These are phyloP conservation scores for Chironomus riparius DNA, from an alignment of 2,888 invertebrate species.

Conservation along the genomic window DNA sequence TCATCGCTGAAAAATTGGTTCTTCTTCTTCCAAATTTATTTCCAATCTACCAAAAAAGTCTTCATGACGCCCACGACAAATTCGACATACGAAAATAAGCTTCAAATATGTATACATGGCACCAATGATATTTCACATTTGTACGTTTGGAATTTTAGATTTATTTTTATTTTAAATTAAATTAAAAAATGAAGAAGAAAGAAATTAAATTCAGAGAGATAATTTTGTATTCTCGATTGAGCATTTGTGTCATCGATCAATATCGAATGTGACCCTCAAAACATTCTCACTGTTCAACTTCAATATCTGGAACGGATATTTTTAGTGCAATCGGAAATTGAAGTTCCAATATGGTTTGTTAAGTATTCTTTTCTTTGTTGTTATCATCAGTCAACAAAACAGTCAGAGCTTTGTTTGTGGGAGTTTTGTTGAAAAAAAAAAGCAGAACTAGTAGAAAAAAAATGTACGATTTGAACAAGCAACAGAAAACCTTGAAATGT, in stretches of 20 bases:
- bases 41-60: background rate
- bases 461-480: background rate
- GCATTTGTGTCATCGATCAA: constrained; percentile 17
- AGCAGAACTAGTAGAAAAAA: background rate
- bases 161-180: background rate
- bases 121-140: background rate
- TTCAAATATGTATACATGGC: background rate
- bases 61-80: background rate
- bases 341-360: background rate
- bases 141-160: background rate
- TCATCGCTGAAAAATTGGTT: too few species aligned
- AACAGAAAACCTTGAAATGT: background rate
- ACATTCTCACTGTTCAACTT: background rate
- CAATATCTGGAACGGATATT: constrained; percentile 22
- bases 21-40: too few species aligned
- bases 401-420: background rate
- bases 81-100: background rate
- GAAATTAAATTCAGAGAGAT: background rate
- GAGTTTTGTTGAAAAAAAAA: background rate
- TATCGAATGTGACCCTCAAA: background rate
- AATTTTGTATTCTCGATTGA: constrained; percentile 18
- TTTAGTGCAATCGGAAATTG: constrained; percentile 26
- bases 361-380: background rate
- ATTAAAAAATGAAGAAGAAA: background rate
- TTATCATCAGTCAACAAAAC: background rate